These are phyloP conservation scores for Hephaestus fuliginosus DNA, from an alignment of 2,797 vertebrate species.

Conservation along the genomic window DNA sequence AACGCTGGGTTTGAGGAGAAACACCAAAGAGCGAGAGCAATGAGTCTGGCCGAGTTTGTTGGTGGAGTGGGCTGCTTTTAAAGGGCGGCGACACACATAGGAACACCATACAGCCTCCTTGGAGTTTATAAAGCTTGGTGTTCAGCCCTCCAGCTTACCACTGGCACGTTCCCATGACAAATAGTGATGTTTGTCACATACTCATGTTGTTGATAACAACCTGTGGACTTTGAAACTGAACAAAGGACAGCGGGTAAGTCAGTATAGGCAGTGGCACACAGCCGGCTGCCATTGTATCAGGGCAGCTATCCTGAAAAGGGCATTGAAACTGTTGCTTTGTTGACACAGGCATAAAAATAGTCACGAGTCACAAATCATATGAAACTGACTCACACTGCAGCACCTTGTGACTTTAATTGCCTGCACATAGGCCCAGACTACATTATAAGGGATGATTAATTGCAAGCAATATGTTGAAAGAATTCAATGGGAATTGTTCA, in stretches of 20 bases:
- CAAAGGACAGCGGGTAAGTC: constrained; percentile 59
- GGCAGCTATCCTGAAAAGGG: constrained; percentile 54
- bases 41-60: constrained; percentile 55
- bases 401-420: constrained; percentile 62
- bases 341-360: constrained; percentile 61
- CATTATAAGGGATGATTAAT: constrained; percentile 56
- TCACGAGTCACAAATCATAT: constrained; percentile 62
- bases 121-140: constrained; percentile 64
- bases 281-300: constrained; percentile 42
- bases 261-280: constrained; percentile 54
- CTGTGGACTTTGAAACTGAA: constrained; percentile 65
- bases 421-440: constrained; percentile 27
- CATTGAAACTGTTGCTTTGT: constrained; percentile 59
- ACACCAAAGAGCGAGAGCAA: constrained; percentile 70
- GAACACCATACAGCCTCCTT: constrained; percentile 44
- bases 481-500: constrained; percentile 74
- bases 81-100: constrained; percentile 35
- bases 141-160: constrained; percentile 61
- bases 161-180: constrained; percentile 75
- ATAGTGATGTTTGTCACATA: constrained; percentile 64
- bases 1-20: constrained; percentile 78
- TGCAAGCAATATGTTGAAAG: constrained; percentile 41
- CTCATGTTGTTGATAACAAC: constrained; percentile 66
- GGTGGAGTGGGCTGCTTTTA: constrained; percentile 44
- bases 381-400: constrained; percentile 31